These are phyloP conservation scores for Ricordea florida DNA, from an alignment of 92 coral and sea anemone genomes.

Conservation along the genomic window DNA sequence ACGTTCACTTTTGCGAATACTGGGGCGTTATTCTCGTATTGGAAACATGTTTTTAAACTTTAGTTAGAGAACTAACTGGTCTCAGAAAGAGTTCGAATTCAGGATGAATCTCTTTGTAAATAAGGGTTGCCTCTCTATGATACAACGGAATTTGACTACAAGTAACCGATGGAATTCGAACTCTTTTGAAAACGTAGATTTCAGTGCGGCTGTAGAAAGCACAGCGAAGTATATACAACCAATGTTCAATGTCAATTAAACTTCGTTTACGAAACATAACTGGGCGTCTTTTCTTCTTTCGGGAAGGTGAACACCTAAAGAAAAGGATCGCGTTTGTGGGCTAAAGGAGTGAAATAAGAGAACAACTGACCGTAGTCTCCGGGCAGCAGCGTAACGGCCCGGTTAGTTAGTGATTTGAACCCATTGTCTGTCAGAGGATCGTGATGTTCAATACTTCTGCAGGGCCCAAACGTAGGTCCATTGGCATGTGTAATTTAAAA, in stretches of 20 bases:
- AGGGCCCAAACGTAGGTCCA: too few relatives aligned
- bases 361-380: too few relatives aligned
- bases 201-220: neutral
- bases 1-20: neutral
- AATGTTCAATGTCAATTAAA: constrained; percentile 26
- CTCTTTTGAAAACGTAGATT: constrained; percentile 15
- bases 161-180: constrained; percentile 12
- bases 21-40: neutral
- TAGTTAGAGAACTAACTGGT: constrained; percentile 28
- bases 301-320: too few relatives aligned
- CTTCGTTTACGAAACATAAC: neutral
- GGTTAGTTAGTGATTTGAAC: too few relatives aligned
- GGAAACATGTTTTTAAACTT: constrained; percentile 7
- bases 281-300: neutral
- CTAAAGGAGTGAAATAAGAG: too few relatives aligned
- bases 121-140: constrained; percentile 37
- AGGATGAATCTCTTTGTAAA: constrained; percentile 53
- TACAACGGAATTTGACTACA: constrained; percentile 16
- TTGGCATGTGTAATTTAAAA: too few relatives aligned
- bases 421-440: too few relatives aligned
- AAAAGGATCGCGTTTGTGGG: too few relatives aligned
- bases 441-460: too few relatives aligned
- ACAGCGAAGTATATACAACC: constrained; percentile 3
- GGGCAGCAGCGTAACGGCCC: too few relatives aligned
- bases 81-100: constrained; percentile 33